A percentile compares a stretch with the other conserved stretches of the same genome.
phyloP scores from a whole-genome alignment of 2,113 vertebrate species.

The Prionailurus bengalensis region DNA sequence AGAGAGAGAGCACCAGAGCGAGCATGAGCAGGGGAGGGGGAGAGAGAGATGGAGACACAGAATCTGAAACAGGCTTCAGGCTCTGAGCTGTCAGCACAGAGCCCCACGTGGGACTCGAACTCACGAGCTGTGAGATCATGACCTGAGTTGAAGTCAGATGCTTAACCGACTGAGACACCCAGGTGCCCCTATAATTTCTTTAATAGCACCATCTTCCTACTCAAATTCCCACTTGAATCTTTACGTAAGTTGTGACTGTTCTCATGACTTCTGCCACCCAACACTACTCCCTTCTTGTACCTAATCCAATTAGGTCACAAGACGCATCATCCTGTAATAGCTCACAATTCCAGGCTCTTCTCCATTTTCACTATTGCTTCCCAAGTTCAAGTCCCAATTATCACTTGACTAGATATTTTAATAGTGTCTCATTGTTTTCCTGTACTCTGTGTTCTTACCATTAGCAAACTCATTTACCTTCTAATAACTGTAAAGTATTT shows the following conservation, averaged over 20 bases:
- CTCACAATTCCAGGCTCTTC: not conserved
- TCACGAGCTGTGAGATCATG: too few relatives aligned
- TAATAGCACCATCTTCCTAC: constrained; percentile 1
- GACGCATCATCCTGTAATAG: not conserved
- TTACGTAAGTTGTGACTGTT: constrained; percentile 21
- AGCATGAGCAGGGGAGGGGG: too few relatives aligned
- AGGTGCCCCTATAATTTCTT: not conserved
- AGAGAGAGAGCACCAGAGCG: too few relatives aligned
- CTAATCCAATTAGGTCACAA: not conserved
- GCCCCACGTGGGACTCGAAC: too few relatives aligned
- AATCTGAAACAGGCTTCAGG: too few relatives aligned
- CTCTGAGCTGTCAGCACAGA: too few relatives aligned
- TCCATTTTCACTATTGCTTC: not conserved
- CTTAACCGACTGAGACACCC: too few relatives aligned
- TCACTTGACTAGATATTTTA: not conserved
- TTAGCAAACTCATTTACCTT: not conserved
- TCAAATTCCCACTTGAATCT: not conserved
- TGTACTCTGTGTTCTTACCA: not conserved
- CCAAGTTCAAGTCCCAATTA: not conserved
- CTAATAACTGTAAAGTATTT: not conserved
- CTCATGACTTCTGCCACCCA: not conserved
- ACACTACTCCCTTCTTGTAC: not conserved
- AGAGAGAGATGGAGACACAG: too few relatives aligned
- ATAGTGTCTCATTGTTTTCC: not conserved
- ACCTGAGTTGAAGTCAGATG: too few relatives aligned